Base-by-base conservation (phyloP, 92 coral and sea anemone genomes). In the Bergia sp. region DNA sequence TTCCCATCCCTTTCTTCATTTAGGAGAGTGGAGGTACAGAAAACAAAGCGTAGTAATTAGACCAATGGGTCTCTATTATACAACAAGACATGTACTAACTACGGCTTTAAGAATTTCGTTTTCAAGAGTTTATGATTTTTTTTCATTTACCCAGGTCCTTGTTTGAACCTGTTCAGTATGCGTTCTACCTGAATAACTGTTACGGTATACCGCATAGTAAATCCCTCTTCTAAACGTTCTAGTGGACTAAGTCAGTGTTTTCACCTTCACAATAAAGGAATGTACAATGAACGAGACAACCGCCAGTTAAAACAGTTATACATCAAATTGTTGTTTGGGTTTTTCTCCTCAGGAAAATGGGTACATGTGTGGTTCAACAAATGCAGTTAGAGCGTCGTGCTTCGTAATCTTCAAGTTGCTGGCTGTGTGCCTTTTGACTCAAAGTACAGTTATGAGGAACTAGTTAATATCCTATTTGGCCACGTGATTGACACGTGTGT, bases 261-360 rank as follows among this genome's bases (percentile, higher is more conserved):
- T 18, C 23, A 13, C 5, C 7, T 61, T 23, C 21, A 61, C 69
- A 74, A 74, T 38, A 21, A 2, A 13, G n/a, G 43, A 13, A 74
- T 74, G 47, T 13, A 39, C 20, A 74, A 74, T 16, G 44, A 5
- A 39, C 18, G 21, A 3, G 66, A 44, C 6, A 79, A 41, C 82
- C 7, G 50, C 36, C 29, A 23, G 29, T 4, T 18, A 2, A 20
- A 61, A 61, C 69, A 2, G 5, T 7, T 61, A 6, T 20, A 12
- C 0, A 73, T 9, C 21, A 49, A 3, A 84, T 44, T 47, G 13
- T 5, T 37, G 29, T 36, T 29, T 37, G 2, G 15, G 29, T 45
- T 49, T 84, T 44, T 53, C 44, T 38, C 37, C 67, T 41, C 67
- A 84, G 87, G 87, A 84, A 71, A 69, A 47, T 71, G 87, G 87